phyloP scores from a whole-genome alignment of 2,888 invertebrate species.

The Callyntrura guangdongensis region DNA sequence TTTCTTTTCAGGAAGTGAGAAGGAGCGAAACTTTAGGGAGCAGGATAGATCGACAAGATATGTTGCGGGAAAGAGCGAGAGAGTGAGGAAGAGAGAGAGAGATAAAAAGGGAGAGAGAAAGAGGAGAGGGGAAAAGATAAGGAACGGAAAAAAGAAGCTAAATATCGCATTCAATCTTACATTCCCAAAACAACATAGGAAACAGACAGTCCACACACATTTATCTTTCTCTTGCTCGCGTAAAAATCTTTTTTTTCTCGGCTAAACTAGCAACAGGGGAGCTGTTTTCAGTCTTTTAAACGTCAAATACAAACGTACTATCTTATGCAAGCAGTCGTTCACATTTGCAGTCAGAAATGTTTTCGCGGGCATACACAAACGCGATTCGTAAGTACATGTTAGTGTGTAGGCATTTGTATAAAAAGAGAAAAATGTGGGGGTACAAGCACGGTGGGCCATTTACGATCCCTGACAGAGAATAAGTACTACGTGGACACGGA shows the following conservation, averaged over 20 bases:
- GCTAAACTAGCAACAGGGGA: slow-evolving; percentile 19
- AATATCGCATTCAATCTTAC: slow-evolving; percentile 68
- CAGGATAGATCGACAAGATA: background rate
- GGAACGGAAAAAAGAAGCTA: slow-evolving; percentile 27
- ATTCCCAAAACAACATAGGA: slow-evolving; percentile 62
- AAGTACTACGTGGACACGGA: no score
- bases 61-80: slow-evolving; percentile 4
- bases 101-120: slow-evolving; percentile 12
- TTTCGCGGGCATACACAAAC: background rate
- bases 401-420: background rate
- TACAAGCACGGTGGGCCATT: background rate
- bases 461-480: background rate
- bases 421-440: background rate
- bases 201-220: slow-evolving; percentile 69
- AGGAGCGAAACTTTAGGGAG: slow-evolving; percentile 57
- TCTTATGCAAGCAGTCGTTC: background rate
- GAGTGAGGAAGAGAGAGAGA: slow-evolving; percentile 32
- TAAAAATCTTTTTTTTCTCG: slow-evolving; percentile 31
- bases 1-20: slow-evolving; percentile 75
- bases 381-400: background rate
- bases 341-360: background rate
- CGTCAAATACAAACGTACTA: slow-evolving; percentile 22
- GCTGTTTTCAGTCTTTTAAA: slow-evolving; percentile 46
- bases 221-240: slow-evolving; percentile 67
- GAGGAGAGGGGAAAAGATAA: slow-evolving; percentile 31